A percentile compares a stretch with the other conserved stretches of the same genome.
Conservation (phyloP, 2,113 vertebrate genomes). For the Elaphurus davidianus region DNA sequence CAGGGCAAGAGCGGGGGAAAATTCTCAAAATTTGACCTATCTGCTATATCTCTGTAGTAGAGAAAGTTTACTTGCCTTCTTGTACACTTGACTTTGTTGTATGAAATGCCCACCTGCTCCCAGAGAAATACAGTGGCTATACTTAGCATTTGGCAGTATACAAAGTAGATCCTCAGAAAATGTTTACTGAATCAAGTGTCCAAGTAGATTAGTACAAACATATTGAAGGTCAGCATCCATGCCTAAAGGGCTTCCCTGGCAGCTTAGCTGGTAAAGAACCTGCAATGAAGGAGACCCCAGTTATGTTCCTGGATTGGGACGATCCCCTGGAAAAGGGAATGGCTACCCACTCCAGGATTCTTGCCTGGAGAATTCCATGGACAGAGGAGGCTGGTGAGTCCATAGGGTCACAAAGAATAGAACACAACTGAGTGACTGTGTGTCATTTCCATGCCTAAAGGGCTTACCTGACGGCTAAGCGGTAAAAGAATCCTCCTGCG, state of each 20-base stretch:
- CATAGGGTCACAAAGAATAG: background rate
- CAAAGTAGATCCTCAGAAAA: background rate
- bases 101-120: background rate
- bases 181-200: background rate
- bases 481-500: background rate
- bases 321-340: background rate
- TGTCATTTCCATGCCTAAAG: background rate
- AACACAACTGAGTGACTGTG: background rate
- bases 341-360: background rate
- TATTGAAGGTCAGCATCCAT: background rate
- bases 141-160: background rate
- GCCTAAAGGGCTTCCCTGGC: background rate
- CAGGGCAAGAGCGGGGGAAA: fast-evolving
- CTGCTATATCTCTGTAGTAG: background rate
- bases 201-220: background rate
- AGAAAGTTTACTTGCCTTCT: background rate
- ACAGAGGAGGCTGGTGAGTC: background rate
- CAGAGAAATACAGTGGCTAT: background rate
- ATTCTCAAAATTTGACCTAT: background rate
- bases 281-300: background rate
- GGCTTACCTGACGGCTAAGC: background rate
- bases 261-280: background rate
- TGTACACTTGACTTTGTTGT: background rate
- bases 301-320: background rate
- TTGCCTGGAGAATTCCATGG: background rate